Base-by-base conservation (phyloP, 2,888 invertebrate species). In the Drosophila leonis region DNA sequence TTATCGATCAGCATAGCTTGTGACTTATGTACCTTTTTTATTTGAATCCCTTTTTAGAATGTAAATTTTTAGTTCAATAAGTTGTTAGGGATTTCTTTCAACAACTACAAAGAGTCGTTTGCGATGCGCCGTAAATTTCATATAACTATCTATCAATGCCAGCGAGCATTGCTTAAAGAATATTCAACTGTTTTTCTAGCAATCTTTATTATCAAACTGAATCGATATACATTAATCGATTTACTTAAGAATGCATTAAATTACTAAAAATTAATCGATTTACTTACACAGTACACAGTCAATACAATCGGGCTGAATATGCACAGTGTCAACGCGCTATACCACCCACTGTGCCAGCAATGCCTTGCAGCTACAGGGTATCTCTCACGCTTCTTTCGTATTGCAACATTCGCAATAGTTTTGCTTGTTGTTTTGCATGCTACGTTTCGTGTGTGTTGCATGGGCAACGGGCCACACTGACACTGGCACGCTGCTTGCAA, bases 401-500 rank as follows among this genome's bases (percentile, higher is more conserved):
- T 20, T 20, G 41, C 27, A 24, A 20, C 12, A 44, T 20, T n/a
- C 31, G 55, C 54, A 37, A 39, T 42, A 44, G 33, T 15, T 15
- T 49, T 27, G 61, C 18, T 37, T 31, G 27, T 57, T 51, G 13
- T 27, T 52, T 37, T 69, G 61, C 69, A 64, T 74, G 61, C 49
- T 57, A 9, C 27, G 29, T 27, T 35, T 68, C 31, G 46, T 35
- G 29, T 37, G 18, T 59, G 48, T 37, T 61, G 60, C 70, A 57
- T 48, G 63, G 51, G 35, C 54, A 54, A 48, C 41, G 41, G 49
- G 41, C 27, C 65, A 51, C 59, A 55, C 61, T 57, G 75, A 63
- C 62, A 75, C 62, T 72, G 83, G 65, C 64, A 63, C 48, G 39
- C 65, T 39, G 54, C 39, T 55, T 75, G 82, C 75, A 60, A 66